These are phyloP conservation scores for Alaudala cheleensis DNA, from an alignment of 2,113 vertebrate species.

Conservation along the genomic window DNA sequence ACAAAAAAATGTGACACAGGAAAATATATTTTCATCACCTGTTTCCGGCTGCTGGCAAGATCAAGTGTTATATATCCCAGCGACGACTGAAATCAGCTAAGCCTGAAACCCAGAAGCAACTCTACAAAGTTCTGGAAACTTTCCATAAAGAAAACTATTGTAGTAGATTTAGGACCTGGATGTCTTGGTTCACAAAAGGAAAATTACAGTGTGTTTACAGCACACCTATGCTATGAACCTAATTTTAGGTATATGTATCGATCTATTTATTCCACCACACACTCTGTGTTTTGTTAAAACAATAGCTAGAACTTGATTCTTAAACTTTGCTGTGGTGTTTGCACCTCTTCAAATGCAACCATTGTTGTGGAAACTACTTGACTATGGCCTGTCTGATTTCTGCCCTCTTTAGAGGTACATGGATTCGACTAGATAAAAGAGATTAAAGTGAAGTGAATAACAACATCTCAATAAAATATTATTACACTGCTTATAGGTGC, in stretches of 20 bases:
- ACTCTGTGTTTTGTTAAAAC: background rate
- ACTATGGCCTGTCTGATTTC: background rate
- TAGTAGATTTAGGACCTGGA: background rate
- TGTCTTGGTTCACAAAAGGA: background rate
- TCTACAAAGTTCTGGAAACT: background rate
- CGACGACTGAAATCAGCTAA: background rate
- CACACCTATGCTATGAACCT: background rate
- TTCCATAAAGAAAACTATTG: background rate
- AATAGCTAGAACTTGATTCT: background rate
- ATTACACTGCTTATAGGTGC: background rate
- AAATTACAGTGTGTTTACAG: background rate
- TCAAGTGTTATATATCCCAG: background rate
- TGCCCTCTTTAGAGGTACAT: background rate
- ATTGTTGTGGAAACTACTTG: background rate
- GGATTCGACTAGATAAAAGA: background rate
- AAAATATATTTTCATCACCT: background rate
- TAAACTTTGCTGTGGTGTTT: background rate
- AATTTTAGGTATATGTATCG: background rate
- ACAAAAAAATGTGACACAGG: background rate
- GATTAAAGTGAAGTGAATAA: background rate
- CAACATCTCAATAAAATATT: background rate
- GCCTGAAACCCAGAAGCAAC: background rate
- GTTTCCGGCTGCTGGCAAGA: background rate
- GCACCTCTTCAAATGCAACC: background rate
- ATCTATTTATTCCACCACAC: background rate